phyloP scores from a whole-genome alignment of 2,797 vertebrate genomes.

The Tragelaphus oryx region DNA sequence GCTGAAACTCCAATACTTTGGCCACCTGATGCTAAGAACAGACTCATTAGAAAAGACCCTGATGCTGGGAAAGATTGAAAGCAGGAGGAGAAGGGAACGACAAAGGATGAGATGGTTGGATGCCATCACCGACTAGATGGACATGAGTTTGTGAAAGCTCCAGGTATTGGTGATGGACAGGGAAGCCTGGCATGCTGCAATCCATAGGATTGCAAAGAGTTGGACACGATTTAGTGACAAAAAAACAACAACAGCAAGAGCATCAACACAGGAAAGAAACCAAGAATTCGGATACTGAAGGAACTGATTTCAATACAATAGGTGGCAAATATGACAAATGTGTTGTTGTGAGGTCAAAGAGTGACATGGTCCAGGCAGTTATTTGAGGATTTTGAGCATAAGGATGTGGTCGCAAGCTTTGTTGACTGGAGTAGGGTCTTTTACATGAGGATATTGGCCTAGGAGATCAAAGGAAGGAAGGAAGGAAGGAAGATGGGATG shows the following conservation, averaged over 20 bases:
- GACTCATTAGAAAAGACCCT: neutral
- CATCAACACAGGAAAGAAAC: neutral
- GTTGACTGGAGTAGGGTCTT: neutral
- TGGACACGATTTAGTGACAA: rapidly evolving
- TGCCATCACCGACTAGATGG: neutral
- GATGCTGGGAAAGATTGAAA: neutral
- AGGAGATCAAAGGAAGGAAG: neutral
- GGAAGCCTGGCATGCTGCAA: neutral
- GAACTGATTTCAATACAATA: neutral
- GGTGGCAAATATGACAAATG: neutral
- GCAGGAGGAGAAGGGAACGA: neutral
- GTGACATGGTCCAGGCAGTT: neutral
- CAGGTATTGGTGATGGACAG: neutral
- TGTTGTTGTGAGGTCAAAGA: neutral
- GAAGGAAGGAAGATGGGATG: neutral
- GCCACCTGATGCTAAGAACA: neutral
- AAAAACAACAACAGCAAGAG: neutral
- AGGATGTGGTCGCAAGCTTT: neutral
- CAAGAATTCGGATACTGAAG: neutral
- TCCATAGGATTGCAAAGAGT: neutral
- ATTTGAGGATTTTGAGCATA: neutral
- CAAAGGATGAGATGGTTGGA: neutral
- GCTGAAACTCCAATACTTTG: neutral
- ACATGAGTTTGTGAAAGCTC: neutral
- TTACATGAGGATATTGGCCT: neutral